Evolutionary conservation across 2,113 vertebrate genomes (phyloP).

Genomic region (Casuarius casuarius): DNA sequence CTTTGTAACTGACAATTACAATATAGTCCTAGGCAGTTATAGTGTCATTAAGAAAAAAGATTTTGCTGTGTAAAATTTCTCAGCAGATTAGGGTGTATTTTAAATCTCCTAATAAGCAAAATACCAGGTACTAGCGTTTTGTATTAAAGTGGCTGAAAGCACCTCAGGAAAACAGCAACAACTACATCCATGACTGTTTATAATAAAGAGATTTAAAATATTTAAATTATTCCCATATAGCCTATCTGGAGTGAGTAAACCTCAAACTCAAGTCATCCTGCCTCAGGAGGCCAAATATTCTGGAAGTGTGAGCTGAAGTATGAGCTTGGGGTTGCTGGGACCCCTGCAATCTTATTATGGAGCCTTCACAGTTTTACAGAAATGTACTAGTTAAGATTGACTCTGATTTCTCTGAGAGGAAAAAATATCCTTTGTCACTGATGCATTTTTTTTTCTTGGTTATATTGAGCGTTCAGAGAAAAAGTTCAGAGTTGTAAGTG

Average conservation of each 20-base stretch:
- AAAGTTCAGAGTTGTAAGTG: background rate
- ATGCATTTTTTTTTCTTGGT: background rate
- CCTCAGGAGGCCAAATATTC: background rate
- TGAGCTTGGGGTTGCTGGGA: background rate
- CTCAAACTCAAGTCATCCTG: background rate
- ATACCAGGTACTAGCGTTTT: background rate
- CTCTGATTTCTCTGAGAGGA: background rate
- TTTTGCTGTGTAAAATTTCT: background rate
- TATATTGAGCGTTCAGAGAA: background rate
- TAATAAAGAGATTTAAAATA: background rate
- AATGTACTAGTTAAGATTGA: background rate
- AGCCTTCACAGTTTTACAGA: background rate
- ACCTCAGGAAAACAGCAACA: background rate
- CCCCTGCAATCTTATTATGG: background rate
- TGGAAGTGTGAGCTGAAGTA: background rate
- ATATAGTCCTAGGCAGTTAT: background rate
- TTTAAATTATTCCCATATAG: background rate
- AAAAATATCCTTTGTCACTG: background rate
- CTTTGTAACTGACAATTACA: constrained; percentile 5
- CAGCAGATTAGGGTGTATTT: background rate
- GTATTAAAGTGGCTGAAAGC: background rate
- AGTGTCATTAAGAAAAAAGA: background rate
- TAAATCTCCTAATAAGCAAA: background rate
- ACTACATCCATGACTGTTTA: background rate
- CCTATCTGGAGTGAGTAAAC: background rate